phyloP scores from a whole-genome alignment of 2,888 invertebrate species.

The Drosophila paramelanica region DNA sequence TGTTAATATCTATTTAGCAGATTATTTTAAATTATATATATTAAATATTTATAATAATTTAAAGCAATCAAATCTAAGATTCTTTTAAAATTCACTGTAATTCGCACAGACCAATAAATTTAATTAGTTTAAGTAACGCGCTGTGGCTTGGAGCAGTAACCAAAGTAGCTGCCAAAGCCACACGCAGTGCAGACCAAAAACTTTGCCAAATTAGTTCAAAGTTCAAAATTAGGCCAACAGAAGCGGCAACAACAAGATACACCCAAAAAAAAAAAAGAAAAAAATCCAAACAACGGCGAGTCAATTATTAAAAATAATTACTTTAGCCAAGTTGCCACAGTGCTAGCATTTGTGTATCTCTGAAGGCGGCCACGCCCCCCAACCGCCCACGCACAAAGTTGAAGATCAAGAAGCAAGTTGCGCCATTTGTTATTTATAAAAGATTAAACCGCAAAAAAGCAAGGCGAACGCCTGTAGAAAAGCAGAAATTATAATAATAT shows the following conservation, averaged over 20 bases:
- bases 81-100: slow-evolving; percentile 18
- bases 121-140: slow-evolving; percentile 74
- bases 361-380: slow-evolving; percentile 29
- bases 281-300: slow-evolving; percentile 62
- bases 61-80: not conserved
- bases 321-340: slow-evolving; percentile 71
- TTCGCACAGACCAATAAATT: slow-evolving; percentile 61
- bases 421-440: slow-evolving; percentile 77
- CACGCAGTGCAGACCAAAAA: slow-evolving; percentile 57
- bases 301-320: slow-evolving; percentile 81
- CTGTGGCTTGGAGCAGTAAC: slow-evolving; percentile 52
- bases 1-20: too few species aligned
- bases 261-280: slow-evolving; percentile 11
- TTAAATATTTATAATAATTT: not conserved
- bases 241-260: slow-evolving; percentile 5
- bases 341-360: slow-evolving; percentile 52
- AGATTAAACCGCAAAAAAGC: slow-evolving; percentile 58
- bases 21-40: not conserved
- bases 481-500: slow-evolving; percentile 74
- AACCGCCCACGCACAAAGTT: slow-evolving; percentile 17
- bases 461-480: slow-evolving; percentile 43
- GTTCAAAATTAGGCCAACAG: slow-evolving; percentile 61
- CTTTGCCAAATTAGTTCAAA: slow-evolving; percentile 77
- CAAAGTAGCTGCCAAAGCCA: slow-evolving; percentile 70
- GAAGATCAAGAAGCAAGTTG: slow-evolving; percentile 52